phyloP scores from a whole-genome alignment of 1,140 invertebrate species.

The Drosophila kohkoa region DNA sequence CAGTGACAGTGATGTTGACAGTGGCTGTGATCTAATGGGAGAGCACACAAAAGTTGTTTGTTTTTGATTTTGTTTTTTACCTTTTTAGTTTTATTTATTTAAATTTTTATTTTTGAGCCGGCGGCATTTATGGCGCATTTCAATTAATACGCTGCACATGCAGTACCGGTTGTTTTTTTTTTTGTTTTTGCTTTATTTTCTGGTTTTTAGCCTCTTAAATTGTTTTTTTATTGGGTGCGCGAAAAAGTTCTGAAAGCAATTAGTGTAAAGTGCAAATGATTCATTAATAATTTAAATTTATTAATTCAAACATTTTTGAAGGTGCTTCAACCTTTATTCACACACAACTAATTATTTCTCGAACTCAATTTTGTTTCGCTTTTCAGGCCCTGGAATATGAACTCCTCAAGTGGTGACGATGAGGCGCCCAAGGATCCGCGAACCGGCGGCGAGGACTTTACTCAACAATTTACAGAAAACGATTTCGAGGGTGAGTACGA shows the following conservation, averaged over 20 bases:
- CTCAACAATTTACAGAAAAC: conserved; percentile 93
- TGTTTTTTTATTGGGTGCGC: conserved; percentile 6
- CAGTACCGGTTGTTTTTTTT: conserved; percentile 5
- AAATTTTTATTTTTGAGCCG: not conserved
- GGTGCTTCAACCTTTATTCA: conserved; percentile 5
- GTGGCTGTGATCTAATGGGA: conserved; percentile 27
- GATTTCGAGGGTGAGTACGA: conserved; percentile 91
- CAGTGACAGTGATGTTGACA: conserved; percentile 16
- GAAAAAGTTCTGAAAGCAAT: conserved; percentile 5
- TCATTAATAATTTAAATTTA: conserved; percentile 13
- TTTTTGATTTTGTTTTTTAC: not conserved
- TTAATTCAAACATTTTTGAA: conserved; percentile 4
- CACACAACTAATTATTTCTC: conserved; percentile 24
- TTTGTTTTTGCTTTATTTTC: not conserved
- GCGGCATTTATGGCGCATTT: conserved; percentile 47
- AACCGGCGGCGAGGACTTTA: conserved; percentile 88
- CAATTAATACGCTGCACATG: conserved; percentile 42
- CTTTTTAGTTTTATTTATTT: not conserved
- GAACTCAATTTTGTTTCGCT: not conserved
- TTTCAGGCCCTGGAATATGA: conserved; percentile 87
- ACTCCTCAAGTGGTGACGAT: conserved; percentile 88
- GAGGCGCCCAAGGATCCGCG: conserved; percentile 94
- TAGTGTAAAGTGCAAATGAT: not conserved
- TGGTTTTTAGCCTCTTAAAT: not conserved
- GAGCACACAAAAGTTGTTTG: conserved; percentile 2